phyloP scores from a whole-genome alignment of 2,113 vertebrate species.

The Nerophis ophidion region DNA sequence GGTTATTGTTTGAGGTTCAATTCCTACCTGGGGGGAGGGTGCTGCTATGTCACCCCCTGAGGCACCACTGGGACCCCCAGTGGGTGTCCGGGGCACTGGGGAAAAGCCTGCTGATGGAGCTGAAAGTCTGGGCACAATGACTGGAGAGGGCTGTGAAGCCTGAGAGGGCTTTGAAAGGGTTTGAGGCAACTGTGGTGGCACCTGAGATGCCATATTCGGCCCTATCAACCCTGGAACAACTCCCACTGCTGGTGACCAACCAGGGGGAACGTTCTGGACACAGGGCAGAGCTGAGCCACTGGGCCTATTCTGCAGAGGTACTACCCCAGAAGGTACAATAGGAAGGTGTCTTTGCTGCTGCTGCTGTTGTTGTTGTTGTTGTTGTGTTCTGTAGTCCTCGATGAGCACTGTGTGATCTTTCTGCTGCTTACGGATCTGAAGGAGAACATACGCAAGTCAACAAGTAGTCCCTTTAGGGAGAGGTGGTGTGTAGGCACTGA shows the following conservation, averaged over 20 bases:
- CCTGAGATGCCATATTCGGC: constrained; percentile 46
- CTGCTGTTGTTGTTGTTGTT: constrained; percentile 78
- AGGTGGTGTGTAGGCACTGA: constrained; percentile 34
- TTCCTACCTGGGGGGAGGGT: constrained; percentile 43
- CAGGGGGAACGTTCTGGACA: constrained; percentile 62
- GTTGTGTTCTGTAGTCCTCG: constrained; percentile 88
- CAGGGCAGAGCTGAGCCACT: constrained; percentile 56
- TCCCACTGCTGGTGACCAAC: constrained; percentile 69
- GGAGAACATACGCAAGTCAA: not conserved
- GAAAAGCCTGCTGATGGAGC: constrained; percentile 54
- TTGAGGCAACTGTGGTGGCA: constrained; percentile 64
- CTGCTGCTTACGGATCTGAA: constrained; percentile 93
- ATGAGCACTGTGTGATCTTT: constrained; percentile 94
- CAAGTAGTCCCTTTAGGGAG: not conserved
- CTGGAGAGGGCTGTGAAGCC: constrained; percentile 21
- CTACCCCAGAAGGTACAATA: constrained; percentile 27
- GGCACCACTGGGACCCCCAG: constrained; percentile 9
- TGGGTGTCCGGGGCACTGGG: constrained; percentile 53
- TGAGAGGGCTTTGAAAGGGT: constrained; percentile 60
- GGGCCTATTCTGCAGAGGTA: constrained; percentile 64
- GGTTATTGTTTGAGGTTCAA: too few relatives aligned
- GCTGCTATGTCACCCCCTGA: constrained; percentile 24
- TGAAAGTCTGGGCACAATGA: constrained; percentile 11
- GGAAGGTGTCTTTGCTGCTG: constrained; percentile 32
- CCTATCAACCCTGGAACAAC: constrained; percentile 37